Base-by-base conservation (phyloP, 1,140 invertebrate genomes). In the Drosophila pallidifrons region DNA sequence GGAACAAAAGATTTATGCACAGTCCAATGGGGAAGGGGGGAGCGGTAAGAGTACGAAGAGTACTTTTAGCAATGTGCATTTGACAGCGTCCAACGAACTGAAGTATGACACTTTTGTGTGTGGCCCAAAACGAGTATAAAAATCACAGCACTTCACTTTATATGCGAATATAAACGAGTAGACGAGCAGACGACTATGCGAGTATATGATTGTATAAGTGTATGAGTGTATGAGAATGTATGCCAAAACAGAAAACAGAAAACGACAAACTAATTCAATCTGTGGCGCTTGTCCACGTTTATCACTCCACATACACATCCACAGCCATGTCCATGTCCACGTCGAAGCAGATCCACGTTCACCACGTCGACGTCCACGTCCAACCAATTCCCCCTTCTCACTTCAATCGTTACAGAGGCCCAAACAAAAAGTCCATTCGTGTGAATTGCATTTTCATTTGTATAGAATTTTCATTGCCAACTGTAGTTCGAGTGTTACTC, bases 361-460 rank as follows among this genome's bases (percentile, higher is more conserved):
- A 51, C 5, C 20, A 28, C 5, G 47, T 51, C 20, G 10, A 49
- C 20, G 46, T 51, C 25, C 49, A 55, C 52, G 52, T 55, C 45
- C 71, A 41, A 54, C 43, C 51, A 71, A 64, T 57, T 41, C 43
- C 65, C 65, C 54, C 15, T n/a, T 41, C 54, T 28, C 46, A 46
- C 49, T 64, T 35, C 4, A 8, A 16, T 30, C 30, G 63, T 51
- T 52, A n/a, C 54, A 59, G 20, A 25, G 43, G 67, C 38, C 68
- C 63, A 54, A 76, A 76, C 71, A 74, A 74, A 74, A 74, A 74
- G 69, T 85, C 77, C 83, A 89, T 88, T 75, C 82, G 85, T 89
- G 85, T 81, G 77, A 83, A 89, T 83, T 88, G 85, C 80, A 88
- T 88, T 88, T 88, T 87, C 81, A 87, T 87, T 83, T 87, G 83